Evolutionary conservation across 2,113 vertebrate genomes (phyloP).

Genomic region (Oceanites oceanicus): DNA sequence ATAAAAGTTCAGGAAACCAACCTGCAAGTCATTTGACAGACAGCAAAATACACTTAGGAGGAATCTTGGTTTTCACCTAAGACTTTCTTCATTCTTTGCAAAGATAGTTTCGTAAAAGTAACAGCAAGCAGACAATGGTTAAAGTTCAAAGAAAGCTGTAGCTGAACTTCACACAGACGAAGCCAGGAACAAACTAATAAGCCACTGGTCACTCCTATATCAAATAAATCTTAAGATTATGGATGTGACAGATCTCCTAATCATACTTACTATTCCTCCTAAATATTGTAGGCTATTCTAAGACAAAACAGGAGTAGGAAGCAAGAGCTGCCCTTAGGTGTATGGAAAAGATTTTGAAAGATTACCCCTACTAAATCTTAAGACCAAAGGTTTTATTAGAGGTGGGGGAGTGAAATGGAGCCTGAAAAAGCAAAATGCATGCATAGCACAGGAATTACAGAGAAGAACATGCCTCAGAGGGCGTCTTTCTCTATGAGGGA

Average conservation of each 20-base stretch:
- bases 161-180: neutral
- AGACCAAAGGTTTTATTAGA: neutral
- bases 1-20: neutral
- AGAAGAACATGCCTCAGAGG: neutral
- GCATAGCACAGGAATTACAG: neutral
- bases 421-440: neutral
- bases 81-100: neutral
- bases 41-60: neutral
- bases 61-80: neutral
- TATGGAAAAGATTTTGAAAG: neutral
- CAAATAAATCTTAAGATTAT: neutral
- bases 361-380: neutral
- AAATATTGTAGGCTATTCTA: neutral
- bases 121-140: neutral
- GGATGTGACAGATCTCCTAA: neutral
- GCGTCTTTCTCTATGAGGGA: neutral
- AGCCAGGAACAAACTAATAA: neutral
- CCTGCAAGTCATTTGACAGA: neutral
- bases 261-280: neutral
- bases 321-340: neutral
- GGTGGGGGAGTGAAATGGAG: neutral
- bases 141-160: neutral
- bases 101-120: neutral
- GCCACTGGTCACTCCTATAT: neutral
- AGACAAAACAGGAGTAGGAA: neutral